These are phyloP conservation scores for Lepidochrysops patricia DNA, from an alignment of 2,888 invertebrate genomes.

Conservation along the genomic window DNA sequence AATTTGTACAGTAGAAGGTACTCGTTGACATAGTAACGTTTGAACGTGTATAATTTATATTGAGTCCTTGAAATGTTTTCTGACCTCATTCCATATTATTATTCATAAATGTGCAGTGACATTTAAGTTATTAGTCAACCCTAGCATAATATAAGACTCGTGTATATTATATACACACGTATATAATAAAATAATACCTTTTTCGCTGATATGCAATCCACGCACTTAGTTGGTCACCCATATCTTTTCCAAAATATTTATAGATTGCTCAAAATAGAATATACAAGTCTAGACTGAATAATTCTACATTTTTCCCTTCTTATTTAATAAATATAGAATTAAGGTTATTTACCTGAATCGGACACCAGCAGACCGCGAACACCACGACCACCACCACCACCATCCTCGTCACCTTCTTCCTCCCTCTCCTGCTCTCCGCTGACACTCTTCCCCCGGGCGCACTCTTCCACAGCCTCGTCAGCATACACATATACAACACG, in stretches of 20 bases:
- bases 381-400: constrained; percentile 93
- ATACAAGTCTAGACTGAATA: too few relatives aligned
- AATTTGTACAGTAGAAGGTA: not conserved
- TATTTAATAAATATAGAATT: not conserved
- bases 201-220: too few relatives aligned
- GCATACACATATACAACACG: constrained; percentile 91
- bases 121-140: too few relatives aligned
- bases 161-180: too few relatives aligned
- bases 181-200: too few relatives aligned
- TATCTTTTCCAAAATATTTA: too few relatives aligned
- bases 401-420: constrained; percentile 92
- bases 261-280: too few relatives aligned
- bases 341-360: constrained; percentile 84
- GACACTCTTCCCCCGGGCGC: constrained; percentile 87
- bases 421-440: constrained; percentile 87
- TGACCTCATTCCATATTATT: not conserved
- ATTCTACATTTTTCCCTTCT: too few relatives aligned
- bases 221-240: too few relatives aligned
- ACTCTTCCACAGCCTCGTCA: constrained; percentile 89
- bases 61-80: not conserved
- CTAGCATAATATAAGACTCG: too few relatives aligned
- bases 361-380: constrained; percentile 95
- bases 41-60: not conserved
- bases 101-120: too few relatives aligned
- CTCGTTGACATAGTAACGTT: not conserved